phyloP scores from a whole-genome alignment of 2,888 invertebrate genomes.

The Limenitis camilla region DNA sequence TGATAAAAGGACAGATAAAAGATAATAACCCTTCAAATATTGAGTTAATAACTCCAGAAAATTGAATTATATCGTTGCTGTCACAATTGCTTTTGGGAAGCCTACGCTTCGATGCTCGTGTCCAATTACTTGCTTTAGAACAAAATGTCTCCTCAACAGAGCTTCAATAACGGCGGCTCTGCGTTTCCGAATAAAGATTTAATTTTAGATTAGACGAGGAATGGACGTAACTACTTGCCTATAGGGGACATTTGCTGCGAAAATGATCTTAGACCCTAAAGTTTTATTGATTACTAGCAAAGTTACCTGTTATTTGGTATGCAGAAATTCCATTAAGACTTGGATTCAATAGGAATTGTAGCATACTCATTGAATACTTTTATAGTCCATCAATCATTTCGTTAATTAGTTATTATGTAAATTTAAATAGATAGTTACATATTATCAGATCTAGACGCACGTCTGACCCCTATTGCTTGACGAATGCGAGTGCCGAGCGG shows the following conservation, averaged over 20 bases:
- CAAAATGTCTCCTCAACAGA: constrained; percentile 49
- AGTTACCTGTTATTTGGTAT: background rate
- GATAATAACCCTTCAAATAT: constrained; percentile 28
- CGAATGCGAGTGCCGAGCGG: too few species aligned
- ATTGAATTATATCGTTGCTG: constrained; percentile 49
- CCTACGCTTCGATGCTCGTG: constrained; percentile 45
- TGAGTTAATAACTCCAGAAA: constrained; percentile 41
- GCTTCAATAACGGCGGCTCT: constrained; percentile 43
- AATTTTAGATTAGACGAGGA: constrained; percentile 55
- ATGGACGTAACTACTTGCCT: constrained; percentile 28
- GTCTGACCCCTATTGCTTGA: too few species aligned
- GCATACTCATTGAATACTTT: too few species aligned
- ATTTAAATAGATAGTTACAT: too few species aligned
- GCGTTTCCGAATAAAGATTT: constrained; percentile 55
- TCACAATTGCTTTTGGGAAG: constrained; percentile 46
- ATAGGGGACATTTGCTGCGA: constrained; percentile 1
- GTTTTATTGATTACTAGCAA: background rate
- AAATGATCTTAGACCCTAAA: background rate
- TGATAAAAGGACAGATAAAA: constrained; percentile 24
- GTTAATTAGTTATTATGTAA: too few species aligned
- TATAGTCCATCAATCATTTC: too few species aligned
- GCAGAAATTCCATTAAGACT: too few species aligned
- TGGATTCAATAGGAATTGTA: too few species aligned
- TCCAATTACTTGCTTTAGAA: constrained; percentile 55
- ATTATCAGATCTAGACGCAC: too few species aligned